Conservation (phyloP, 2,797 vertebrate species). For the Pteropus rufus region DNA sequence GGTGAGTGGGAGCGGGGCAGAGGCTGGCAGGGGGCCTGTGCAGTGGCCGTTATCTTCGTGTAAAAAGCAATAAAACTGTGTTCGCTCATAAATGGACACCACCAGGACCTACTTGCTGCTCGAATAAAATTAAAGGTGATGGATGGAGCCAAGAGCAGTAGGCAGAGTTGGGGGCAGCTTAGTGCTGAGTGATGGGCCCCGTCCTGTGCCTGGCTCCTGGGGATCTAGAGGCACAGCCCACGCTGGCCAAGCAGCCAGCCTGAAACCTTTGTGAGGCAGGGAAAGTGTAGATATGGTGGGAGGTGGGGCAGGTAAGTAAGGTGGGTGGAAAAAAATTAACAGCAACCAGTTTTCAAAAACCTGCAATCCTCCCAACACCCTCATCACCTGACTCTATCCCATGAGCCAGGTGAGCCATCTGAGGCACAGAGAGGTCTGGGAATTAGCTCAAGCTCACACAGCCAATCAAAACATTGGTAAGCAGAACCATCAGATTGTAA, state of each 20-base stretch:
- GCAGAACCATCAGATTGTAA: not conserved
- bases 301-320: not conserved
- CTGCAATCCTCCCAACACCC: not conserved
- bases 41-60: conserved; percentile 68
- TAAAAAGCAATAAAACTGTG: conserved; percentile 69
- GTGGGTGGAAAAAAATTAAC: not conserved
- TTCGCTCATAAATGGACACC: conserved; percentile 71
- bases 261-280: not conserved
- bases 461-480: not conserved
- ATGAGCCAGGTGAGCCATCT: not conserved
- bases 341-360: not conserved
- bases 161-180: conserved; percentile 62
- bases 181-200: conserved; percentile 66
- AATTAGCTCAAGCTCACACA: not conserved
- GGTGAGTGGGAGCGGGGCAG: conserved; percentile 5
- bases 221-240: conserved; percentile 47
- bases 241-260: not conserved
- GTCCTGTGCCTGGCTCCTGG: conserved; percentile 50
- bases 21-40: conserved; percentile 58
- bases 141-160: conserved; percentile 42
- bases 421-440: not conserved
- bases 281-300: not conserved
- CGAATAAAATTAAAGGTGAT: conserved; percentile 73
- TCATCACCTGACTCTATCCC: not conserved
- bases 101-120: conserved; percentile 73